These are phyloP conservation scores for Festucalex cinctus DNA, from an alignment of 2,113 vertebrate genomes.

Conservation along the genomic window DNA sequence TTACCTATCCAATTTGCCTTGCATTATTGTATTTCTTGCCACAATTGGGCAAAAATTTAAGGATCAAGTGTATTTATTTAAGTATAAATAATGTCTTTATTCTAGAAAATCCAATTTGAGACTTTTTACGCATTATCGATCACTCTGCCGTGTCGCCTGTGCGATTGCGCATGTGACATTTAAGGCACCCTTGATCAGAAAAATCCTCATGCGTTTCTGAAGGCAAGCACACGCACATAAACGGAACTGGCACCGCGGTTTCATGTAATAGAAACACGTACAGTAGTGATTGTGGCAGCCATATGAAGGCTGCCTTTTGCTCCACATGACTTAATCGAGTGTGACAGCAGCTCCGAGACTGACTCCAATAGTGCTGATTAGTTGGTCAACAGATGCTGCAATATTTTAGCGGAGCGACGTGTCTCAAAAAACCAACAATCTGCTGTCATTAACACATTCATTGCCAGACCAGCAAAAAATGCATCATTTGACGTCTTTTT, in stretches of 20 bases:
- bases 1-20: neutral
- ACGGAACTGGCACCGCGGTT: neutral
- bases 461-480: no score
- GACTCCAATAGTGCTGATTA: conserved; percentile 19
- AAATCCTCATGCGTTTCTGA: conserved; percentile 7
- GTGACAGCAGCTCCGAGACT: conserved; percentile 42
- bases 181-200: conserved; percentile 16
- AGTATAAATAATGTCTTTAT: neutral
- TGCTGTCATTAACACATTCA: no score
- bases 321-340: conserved; percentile 32
- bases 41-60: neutral
- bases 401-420: conserved; percentile 25
- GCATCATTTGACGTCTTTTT: neutral
- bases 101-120: neutral
- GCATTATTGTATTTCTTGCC: neutral
- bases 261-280: neutral
- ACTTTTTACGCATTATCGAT: neutral
- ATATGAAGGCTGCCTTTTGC: conserved; percentile 26
- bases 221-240: neutral
- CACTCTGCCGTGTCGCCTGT: neutral
- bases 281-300: neutral
- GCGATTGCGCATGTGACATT: conserved; percentile 8
- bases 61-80: neutral
- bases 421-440: neutral
- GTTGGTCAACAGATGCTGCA: conserved; percentile 23